Base-by-base conservation (phyloP, 2,888 invertebrate species). In the Bombylius major region DNA sequence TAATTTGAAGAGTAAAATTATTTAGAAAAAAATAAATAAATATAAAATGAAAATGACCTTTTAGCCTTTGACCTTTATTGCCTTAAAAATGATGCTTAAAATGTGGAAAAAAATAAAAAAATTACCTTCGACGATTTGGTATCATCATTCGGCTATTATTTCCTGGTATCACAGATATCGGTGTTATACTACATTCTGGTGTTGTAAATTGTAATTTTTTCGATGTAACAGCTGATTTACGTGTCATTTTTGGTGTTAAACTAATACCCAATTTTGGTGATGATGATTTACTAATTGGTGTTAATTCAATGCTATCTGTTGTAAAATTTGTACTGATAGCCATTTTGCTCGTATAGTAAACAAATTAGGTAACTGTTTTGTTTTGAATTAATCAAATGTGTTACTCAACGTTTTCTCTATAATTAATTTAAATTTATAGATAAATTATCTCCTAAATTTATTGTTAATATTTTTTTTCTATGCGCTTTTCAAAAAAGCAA, bases 121-220 rank as follows among this genome's bases (percentile, higher is more conserved):
- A 50, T 56, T 59, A 62, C 62, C 62, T 58, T 59, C 56, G 57
- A n/a, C 61, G 59, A 57, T 57, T 61, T 13, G 61, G 60, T 42
- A 55, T 39, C 34, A 57, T 31, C 33, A 60, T 49, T 31, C 59
- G 44, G 39, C 57, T 58, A 55, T 51, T 60, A 52, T 56, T 50
- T 14, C 59, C 58, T 13, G 60, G 60, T 53, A 60, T 58, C n/a
- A 55, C 47, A 8, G 61, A 57, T 42, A 62, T 61, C 50, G 60
- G 60, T 47, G 59, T 60, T 11, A 62, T 55, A 51, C 61, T 56
- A 47, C 56, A 62, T 54, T 62, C 62, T 39, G 62, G 62, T 50
- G 60, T 62, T 23, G 62, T 54, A 52, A 62, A 62, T 54, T 62
- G 62, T 50, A 62, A 47, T 50, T 61, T 61, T 51, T 62, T 62